Base-by-base conservation (phyloP, 2,113 vertebrate species). In the Sorex fumeus region DNA sequence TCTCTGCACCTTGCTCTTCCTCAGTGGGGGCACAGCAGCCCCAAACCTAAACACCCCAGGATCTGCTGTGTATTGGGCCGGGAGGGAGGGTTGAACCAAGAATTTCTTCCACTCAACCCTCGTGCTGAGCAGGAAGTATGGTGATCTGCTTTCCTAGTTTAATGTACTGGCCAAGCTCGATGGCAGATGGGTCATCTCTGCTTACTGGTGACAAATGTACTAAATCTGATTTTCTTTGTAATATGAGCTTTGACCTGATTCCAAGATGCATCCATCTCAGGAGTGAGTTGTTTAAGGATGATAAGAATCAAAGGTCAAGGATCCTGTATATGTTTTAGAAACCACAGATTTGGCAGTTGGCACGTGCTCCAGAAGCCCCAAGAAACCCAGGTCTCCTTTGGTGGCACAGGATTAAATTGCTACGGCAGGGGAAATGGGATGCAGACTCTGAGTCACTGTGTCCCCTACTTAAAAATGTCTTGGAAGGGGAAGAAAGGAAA, bases 261-360 rank as follows among this genome's bases (percentile, higher is more conserved):
- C 77, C 6, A 91, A 90, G 74, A 88, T 57, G 13, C 67, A 79
- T 47, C 28, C 30, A n/a, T 88, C 76, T 92, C 40, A 71, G 76
- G 28, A 93, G 69, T 93, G 64, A 86, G 36, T 71, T 90, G 32
- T 45, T 30, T 32, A 87, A 66, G 50, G 50, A 70, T 27, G 47
- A 40, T 36, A 93, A 88, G 79, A 86, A 94, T 72, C 40, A 95
- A 50, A 88, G 72, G 82, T 75, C 80, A 91, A 21, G 57, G 21
- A 87, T 23, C 47, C 60, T 30, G 70, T 3, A 28, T 30, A 76
- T 47, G 74, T 89, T 28, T 90, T 53, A 85, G 66, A 62, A 87
- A 91, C 28, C n/a, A 77, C 25, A 64, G 0, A 32, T 47, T 80
- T 64, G 57, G 53, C 36, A 47, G 74, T 6, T 25, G 70, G 67